phyloP scores from a whole-genome alignment of 2,888 invertebrate species.

The Euzophera pinguis region DNA sequence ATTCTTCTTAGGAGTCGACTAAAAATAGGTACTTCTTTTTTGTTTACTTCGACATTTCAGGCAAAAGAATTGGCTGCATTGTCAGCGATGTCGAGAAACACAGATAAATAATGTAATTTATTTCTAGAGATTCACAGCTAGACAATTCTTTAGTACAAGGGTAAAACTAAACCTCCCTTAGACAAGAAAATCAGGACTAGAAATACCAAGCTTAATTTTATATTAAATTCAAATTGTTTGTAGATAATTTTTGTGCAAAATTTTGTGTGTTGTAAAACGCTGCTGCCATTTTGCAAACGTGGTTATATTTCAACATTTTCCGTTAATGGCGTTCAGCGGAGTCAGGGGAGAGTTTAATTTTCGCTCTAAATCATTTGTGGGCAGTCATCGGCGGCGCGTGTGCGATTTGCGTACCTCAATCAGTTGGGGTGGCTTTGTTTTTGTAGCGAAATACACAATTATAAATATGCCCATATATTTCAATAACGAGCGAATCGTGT shows the following conservation, averaged over 20 bases:
- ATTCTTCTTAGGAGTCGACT: too few species aligned
- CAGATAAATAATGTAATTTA: too few species aligned
- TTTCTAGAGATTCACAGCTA: too few species aligned
- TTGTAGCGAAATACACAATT: slow-evolving; percentile 21
- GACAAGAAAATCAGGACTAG: too few species aligned
- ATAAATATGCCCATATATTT: not conserved
- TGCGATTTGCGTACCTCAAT: slow-evolving; percentile 33
- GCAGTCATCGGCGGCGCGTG: slow-evolving; percentile 41
- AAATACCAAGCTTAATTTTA: not conserved
- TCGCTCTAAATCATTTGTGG: slow-evolving; percentile 50
- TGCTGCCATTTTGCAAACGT: slow-evolving; percentile 21
- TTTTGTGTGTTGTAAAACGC: slow-evolving; percentile 34
- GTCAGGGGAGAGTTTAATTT: slow-evolving; percentile 39
- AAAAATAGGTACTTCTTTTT: too few species aligned
- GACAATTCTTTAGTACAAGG: too few species aligned
- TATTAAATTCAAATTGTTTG: not conserved
- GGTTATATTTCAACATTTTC: slow-evolving; percentile 12
- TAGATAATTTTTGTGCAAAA: not conserved
- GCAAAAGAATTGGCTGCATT: too few species aligned
- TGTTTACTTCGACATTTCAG: too few species aligned
- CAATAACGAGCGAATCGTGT: not conserved
- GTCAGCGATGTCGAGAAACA: too few species aligned
- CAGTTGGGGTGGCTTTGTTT: slow-evolving; percentile 34
- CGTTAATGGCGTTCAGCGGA: slow-evolving; percentile 13
- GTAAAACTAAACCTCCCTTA: too few species aligned